phyloP scores from a whole-genome alignment of 2,113 vertebrate species.

The Macquaria australasica region DNA sequence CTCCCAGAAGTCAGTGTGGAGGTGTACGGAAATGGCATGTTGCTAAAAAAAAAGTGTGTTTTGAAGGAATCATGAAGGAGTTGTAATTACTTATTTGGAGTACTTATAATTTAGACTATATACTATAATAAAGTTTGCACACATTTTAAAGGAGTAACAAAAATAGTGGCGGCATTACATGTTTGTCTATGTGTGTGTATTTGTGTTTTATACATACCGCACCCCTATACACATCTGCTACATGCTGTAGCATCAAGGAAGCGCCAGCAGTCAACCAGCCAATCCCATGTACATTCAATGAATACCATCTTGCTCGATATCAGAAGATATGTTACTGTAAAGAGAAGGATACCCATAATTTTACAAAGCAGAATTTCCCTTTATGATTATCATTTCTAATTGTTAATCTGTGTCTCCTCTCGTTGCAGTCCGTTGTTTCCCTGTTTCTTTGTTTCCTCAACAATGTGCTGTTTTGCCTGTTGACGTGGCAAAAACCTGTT shows the following conservation, averaged over 20 bases:
- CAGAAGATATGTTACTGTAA: background rate
- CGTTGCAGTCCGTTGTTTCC: background rate
- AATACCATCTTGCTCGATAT: background rate
- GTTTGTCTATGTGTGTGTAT: background rate
- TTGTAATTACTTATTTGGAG: background rate
- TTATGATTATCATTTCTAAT: too few species aligned
- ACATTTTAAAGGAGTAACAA: background rate
- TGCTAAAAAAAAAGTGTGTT: background rate
- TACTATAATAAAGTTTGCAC: background rate
- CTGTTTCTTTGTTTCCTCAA: conserved; percentile 24
- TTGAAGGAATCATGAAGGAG: background rate
- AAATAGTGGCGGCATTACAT: background rate
- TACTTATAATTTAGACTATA: too few species aligned
- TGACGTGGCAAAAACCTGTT: conserved; percentile 38
- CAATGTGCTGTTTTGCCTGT: background rate
- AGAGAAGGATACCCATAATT: background rate
- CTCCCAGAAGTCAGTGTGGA: background rate
- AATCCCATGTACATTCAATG: conserved; percentile 5
- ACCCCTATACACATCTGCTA: conserved; percentile 21
- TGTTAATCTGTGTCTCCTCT: background rate
- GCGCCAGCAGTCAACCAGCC: background rate
- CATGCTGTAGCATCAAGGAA: conserved; percentile 20
- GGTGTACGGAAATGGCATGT: background rate
- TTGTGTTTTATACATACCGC: background rate
- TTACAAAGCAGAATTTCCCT: background rate